Conservation (phyloP, 2,113 vertebrate species). For the Notothenia rossii region DNA sequence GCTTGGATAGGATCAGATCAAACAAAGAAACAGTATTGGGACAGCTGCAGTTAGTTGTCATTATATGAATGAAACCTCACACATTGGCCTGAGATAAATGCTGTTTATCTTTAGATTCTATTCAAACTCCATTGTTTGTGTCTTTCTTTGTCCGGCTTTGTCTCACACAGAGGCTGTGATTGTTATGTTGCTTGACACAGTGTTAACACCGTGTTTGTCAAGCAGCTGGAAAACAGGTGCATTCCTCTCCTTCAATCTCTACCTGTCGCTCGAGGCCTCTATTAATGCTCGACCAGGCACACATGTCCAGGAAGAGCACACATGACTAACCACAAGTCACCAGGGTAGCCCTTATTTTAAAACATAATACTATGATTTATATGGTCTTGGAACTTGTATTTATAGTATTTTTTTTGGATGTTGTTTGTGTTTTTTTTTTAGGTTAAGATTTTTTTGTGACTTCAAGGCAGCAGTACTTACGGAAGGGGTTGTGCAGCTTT, state of each 20-base stretch:
- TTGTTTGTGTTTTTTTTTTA: background rate
- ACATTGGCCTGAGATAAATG: constrained; percentile 24
- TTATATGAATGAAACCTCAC: constrained; percentile 6
- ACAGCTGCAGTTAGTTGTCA: constrained; percentile 10
- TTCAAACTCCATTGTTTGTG: constrained; percentile 20
- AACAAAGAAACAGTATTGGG: background rate
- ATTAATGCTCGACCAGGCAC: constrained; percentile 60
- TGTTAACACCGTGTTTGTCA: constrained; percentile 64
- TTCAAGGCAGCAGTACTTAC: constrained; percentile 84
- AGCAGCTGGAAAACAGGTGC: constrained; percentile 78
- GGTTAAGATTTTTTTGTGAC: background rate
- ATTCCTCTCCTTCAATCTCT: constrained; percentile 58
- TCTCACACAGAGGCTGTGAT: constrained; percentile 43
- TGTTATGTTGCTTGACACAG: constrained; percentile 65
- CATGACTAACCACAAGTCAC: constrained; percentile 12
- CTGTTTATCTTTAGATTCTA: constrained; percentile 14
- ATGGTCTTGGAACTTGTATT: background rate
- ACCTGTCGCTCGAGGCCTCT: constrained; percentile 58
- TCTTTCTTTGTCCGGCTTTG: constrained; percentile 16
- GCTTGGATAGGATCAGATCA: background rate
- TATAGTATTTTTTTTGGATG: background rate
- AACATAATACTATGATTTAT: background rate
- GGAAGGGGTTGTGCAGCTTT: constrained; percentile 90
- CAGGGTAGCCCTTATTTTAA: background rate
- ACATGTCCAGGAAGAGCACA: constrained; percentile 46